Evolutionary conservation across 2,888 invertebrate species (phyloP).

Genomic region (Poecilus cupreus): DNA sequence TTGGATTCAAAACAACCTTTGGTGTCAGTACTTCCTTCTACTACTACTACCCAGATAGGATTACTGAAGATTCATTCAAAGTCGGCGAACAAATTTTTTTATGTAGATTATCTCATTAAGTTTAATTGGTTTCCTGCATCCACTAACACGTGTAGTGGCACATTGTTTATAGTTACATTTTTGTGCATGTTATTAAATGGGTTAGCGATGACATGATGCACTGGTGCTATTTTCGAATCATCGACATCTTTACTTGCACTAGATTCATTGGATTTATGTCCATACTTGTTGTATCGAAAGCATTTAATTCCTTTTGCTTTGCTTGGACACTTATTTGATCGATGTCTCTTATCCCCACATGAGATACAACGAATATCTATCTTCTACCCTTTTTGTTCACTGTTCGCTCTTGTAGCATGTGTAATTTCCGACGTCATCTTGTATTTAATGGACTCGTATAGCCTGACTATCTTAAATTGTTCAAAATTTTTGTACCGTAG

Average conservation of each 20-base stretch:
- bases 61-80: too few species aligned
- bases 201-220: too few species aligned
- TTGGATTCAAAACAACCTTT: conserved; percentile 58
- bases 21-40: conserved; percentile 57
- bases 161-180: too few species aligned
- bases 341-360: conserved; percentile 15
- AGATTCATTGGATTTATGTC: conserved; percentile 17
- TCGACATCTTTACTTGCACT: not conserved
- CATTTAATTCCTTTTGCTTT: conserved; percentile 30
- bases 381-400: not conserved
- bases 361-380: conserved; percentile 18
- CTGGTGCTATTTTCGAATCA: too few species aligned
- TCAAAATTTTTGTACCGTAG: conserved; percentile 37
- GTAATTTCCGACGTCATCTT: not conserved
- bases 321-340: conserved; percentile 16
- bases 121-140: too few species aligned
- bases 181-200: too few species aligned
- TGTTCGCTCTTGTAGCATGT: not conserved
- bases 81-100: too few species aligned
- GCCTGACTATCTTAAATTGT: not conserved
- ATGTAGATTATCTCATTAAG: too few species aligned
- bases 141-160: too few species aligned
- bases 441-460: not conserved
- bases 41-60: conserved; percentile 13
- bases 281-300: conserved; percentile 31